Conservation (phyloP, 2,113 vertebrate genomes). For the Sciurus niger region DNA sequence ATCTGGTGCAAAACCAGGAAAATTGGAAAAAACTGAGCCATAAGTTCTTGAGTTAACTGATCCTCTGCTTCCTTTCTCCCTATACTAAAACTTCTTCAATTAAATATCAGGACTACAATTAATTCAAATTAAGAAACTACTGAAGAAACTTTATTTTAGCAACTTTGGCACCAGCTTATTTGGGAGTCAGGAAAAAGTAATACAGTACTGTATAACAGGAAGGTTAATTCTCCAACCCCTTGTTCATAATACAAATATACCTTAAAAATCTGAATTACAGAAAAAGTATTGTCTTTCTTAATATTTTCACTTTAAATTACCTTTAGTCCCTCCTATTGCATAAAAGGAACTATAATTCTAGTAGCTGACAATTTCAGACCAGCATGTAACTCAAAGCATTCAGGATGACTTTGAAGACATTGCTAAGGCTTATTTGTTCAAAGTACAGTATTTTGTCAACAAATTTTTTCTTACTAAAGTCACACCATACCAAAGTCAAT, state of each 20-base stretch:
- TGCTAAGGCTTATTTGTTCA: not conserved
- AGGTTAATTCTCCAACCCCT: not conserved
- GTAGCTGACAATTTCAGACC: slow-evolving; percentile 33
- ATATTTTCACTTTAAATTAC: slow-evolving; percentile 42
- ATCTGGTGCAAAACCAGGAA: not conserved
- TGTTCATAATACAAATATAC: not conserved
- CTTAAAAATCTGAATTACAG: slow-evolving; percentile 22
- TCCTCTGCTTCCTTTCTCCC: not conserved
- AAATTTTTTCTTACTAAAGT: slow-evolving; percentile 23
- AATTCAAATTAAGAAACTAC: slow-evolving; percentile 24
- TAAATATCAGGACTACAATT: not conserved
- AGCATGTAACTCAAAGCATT: slow-evolving; percentile 23
- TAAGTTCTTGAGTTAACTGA: not conserved
- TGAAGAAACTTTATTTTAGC: not conserved
- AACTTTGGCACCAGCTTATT: slow-evolving; percentile 49
- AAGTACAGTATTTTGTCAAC: not conserved
- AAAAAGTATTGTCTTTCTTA: slow-evolving; percentile 9
- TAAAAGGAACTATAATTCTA: not conserved
- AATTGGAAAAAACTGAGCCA: not conserved
- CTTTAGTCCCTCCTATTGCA: not conserved
- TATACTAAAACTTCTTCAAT: not conserved
- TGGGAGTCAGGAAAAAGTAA: not conserved
- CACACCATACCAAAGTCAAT: slow-evolving; percentile 29
- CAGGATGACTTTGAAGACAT: not conserved
- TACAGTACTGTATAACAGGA: not conserved